These are phyloP conservation scores for Podotricha telesiphe DNA, from an alignment of 2,888 invertebrate species.

Conservation along the genomic window DNA sequence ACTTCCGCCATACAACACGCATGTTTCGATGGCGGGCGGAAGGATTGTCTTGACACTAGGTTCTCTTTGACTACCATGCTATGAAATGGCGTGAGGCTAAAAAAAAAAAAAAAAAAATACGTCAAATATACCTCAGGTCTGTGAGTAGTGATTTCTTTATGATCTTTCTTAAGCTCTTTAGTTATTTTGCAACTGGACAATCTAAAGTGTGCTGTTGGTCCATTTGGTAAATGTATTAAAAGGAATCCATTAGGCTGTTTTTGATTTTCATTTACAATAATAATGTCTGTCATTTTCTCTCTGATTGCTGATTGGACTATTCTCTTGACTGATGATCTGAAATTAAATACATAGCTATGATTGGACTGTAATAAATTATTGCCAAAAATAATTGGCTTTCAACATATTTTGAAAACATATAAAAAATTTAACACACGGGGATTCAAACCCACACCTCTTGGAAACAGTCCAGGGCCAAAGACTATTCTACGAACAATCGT, in stretches of 20 bases:
- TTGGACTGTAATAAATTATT: no score
- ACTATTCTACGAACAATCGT: no score
- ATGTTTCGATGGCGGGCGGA: no score
- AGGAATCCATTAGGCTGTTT: slow-evolving; percentile 96
- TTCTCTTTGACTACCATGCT: no score
- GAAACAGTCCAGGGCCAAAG: no score
- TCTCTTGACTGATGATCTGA: slow-evolving; percentile 94
- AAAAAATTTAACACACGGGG: no score
- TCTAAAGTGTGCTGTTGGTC: slow-evolving; percentile 98
- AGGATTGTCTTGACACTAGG: no score
- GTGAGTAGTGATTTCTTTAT: slow-evolving; percentile 92
- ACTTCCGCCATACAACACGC: no score
- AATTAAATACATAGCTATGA: neutral
- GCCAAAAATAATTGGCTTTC: no score
- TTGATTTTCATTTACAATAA: slow-evolving; percentile 97
- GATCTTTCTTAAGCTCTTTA: slow-evolving; percentile 90
- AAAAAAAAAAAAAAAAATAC: neutral
- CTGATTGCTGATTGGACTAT: slow-evolving; percentile 93
- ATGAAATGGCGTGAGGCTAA: no score
- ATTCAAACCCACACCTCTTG: no score
- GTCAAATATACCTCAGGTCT: slow-evolving; percentile 89
- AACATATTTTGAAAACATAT: no score
- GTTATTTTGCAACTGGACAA: slow-evolving; percentile 96
- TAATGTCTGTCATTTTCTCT: slow-evolving; percentile 92
- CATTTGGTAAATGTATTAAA: slow-evolving; percentile 96